Conservation (phyloP, 1,140 invertebrate species). For the Zaprionus gabonicus region DNA sequence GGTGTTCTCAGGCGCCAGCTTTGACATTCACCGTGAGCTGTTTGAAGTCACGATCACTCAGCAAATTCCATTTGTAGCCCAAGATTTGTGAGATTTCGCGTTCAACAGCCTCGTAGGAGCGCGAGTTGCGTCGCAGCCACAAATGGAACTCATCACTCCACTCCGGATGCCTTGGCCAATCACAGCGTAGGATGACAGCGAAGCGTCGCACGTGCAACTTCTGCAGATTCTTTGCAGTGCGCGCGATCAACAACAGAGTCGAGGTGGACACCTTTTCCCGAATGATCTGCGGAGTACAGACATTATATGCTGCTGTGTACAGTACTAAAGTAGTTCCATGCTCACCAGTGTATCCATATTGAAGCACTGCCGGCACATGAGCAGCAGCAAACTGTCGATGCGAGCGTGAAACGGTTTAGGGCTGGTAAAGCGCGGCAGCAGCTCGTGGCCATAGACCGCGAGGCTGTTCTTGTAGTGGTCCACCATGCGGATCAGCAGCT, state of each 20-base stretch:
- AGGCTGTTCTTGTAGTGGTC: conserved; percentile 87
- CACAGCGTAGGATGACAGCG: conserved; percentile 89
- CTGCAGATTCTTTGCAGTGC: conserved; percentile 87
- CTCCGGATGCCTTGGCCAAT: conserved; percentile 88
- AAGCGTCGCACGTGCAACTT: conserved; percentile 90
- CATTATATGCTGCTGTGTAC: not conserved
- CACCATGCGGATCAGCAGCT: conserved; percentile 85
- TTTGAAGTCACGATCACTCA: conserved; percentile 90
- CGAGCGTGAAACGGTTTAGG: conserved; percentile 88
- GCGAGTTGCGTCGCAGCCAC: conserved; percentile 88
- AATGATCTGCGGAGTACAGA: conserved; percentile 86
- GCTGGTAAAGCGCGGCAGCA: conserved; percentile 87
- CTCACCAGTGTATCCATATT: conserved; percentile 88
- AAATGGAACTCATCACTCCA: conserved; percentile 89
- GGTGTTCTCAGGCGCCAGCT: conserved; percentile 33
- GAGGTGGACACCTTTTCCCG: conserved; percentile 92
- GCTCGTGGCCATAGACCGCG: conserved; percentile 87
- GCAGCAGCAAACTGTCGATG: conserved; percentile 87
- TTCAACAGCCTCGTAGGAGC: conserved; percentile 88
- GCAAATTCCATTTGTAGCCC: conserved; percentile 89
- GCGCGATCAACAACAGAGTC: conserved; percentile 90
- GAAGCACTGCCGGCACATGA: conserved; percentile 87
- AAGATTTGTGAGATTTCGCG: conserved; percentile 89
- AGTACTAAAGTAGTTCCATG: too few relatives aligned
- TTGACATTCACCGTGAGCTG: conserved; percentile 72